phyloP scores from a whole-genome alignment of 2,888 invertebrate species.

The Dione juno region DNA sequence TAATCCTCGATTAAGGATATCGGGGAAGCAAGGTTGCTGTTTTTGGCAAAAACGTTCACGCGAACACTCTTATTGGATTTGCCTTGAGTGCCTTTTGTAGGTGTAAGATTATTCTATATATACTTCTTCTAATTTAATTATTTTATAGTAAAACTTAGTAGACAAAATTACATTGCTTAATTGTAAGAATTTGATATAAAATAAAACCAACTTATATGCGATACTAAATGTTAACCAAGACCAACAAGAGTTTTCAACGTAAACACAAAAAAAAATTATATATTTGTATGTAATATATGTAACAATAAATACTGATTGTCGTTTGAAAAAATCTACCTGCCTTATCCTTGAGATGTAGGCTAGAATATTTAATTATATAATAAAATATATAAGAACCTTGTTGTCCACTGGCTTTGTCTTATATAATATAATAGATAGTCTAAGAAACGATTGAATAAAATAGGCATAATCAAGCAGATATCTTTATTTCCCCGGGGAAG shows the following conservation, averaged over 20 bases:
- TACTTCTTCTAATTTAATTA: neutral
- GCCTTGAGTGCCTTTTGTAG: conserved; percentile 35
- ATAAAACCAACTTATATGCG: too few species aligned
- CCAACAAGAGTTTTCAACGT: too few species aligned
- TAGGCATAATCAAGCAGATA: neutral
- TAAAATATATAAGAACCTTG: too few species aligned
- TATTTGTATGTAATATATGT: too few species aligned
- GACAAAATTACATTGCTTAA: too few species aligned
- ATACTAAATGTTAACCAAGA: too few species aligned
- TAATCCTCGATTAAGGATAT: conserved; percentile 66
- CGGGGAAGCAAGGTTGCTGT: conserved; percentile 56
- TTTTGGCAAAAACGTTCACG: conserved; percentile 57
- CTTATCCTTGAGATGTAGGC: too few species aligned
- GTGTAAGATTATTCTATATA: neutral
- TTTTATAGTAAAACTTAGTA: neutral
- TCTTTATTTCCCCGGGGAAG: conserved; percentile 59
- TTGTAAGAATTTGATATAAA: too few species aligned
- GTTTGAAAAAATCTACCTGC: too few species aligned
- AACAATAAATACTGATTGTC: too few species aligned
- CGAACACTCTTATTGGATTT: conserved; percentile 59
- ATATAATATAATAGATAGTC: neutral
- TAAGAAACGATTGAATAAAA: conserved; percentile 1
- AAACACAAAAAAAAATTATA: too few species aligned
- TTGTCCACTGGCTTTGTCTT: neutral
- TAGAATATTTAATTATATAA: too few species aligned